phyloP scores from a whole-genome alignment of 2,888 invertebrate species.

The Emmelina monodactyla region DNA sequence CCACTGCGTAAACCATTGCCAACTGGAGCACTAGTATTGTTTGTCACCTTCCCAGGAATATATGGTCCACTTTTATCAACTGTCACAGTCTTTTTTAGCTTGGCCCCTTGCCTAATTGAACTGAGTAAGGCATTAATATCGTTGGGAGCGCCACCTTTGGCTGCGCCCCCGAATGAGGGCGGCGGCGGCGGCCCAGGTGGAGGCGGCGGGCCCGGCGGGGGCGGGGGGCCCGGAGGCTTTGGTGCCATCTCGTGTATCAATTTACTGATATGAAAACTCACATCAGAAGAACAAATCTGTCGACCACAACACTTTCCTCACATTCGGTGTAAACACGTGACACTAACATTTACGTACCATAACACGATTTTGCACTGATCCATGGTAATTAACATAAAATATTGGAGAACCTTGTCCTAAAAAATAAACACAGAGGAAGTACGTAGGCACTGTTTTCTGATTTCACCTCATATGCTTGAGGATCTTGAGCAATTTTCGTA shows the following conservation, averaged over 20 bases:
- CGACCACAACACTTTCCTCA: not conserved
- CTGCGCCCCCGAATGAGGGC: conserved; percentile 45
- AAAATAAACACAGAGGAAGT: conserved; percentile 52
- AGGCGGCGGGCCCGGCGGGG: conserved; percentile 73
- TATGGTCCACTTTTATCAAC: conserved; percentile 88
- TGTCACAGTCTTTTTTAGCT: conserved; percentile 86
- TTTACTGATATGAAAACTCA: not conserved
- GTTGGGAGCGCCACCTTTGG: conserved; percentile 60
- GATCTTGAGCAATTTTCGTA: too few species aligned
- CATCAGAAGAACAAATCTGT: too few species aligned
- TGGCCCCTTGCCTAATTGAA: conserved; percentile 83
- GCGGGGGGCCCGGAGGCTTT: conserved; percentile 70
- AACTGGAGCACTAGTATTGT: conserved; percentile 28
- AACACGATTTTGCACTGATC: conserved; percentile 22
- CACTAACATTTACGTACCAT: conserved; percentile 10
- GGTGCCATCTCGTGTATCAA: conserved; percentile 31
- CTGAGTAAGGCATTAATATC: conserved; percentile 76
- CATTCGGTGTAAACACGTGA: too few species aligned
- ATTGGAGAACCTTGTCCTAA: conserved; percentile 51
- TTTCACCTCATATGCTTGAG: too few species aligned
- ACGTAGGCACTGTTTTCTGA: conserved; percentile 50
- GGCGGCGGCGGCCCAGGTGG: conserved; percentile 69
- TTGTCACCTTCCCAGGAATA: conserved; percentile 69
- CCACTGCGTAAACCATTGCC: conserved; percentile 40
- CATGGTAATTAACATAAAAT: conserved; percentile 54